These are phyloP conservation scores for Dendrolimus kikuchii DNA, from an alignment of 1,140 invertebrate genomes.

Conservation along the genomic window DNA sequence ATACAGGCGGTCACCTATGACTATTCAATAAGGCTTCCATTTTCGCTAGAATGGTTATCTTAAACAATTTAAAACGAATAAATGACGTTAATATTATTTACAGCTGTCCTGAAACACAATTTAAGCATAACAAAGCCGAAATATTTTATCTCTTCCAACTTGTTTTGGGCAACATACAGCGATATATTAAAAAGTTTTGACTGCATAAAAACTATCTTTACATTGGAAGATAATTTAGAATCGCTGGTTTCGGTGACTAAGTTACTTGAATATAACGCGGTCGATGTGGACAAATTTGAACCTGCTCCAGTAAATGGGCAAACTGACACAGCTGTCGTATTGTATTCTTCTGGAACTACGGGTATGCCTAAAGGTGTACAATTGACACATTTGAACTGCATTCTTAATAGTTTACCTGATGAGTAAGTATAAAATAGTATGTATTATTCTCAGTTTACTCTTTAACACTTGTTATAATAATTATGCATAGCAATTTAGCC, in stretches of 20 bases:
- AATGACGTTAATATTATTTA: constrained; percentile 14
- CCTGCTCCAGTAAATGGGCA: constrained; percentile 33
- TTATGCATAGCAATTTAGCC: too few relatives aligned
- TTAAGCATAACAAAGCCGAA: constrained; percentile 36
- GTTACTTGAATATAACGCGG: constrained; percentile 19
- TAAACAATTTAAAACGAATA: too few relatives aligned
- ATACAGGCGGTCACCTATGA: too few relatives aligned
- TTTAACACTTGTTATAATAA: not conserved
- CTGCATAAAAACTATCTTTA: constrained; percentile 30
- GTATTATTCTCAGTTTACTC: not conserved
- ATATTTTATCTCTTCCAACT: constrained; percentile 39
- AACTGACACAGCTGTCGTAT: constrained; percentile 50
- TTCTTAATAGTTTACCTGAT: constrained; percentile 37
- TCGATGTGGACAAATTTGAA: constrained; percentile 37
- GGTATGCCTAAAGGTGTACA: constrained; percentile 85
- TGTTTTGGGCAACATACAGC: constrained; percentile 34
- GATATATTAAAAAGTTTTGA: constrained; percentile 34
- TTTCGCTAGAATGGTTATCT: too few relatives aligned
- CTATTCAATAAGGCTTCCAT: too few relatives aligned
- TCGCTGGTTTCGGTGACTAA: constrained; percentile 21
- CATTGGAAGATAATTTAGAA: constrained; percentile 27
- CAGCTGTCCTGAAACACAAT: constrained; percentile 39
- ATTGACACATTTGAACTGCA: constrained; percentile 79
- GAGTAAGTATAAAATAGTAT: constrained; percentile 29
- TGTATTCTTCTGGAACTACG: constrained; percentile 79